Conservation (phyloP, 2,113 vertebrate species). For the Genyomyrus donnyi region DNA sequence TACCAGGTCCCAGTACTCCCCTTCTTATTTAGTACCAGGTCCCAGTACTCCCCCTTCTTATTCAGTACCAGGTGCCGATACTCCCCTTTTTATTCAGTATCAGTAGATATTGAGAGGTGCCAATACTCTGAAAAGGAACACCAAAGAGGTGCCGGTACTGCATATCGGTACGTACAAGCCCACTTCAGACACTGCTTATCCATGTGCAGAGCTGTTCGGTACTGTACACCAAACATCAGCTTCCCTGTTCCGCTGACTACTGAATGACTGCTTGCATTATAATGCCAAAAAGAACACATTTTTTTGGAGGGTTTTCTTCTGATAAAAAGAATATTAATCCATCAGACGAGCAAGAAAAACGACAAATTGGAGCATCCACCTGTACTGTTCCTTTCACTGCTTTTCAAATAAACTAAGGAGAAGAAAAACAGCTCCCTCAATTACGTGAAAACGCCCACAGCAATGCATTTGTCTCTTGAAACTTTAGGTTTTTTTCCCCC, state of each 20-base stretch:
- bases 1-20: not conserved
- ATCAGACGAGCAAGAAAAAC: slow-evolving; percentile 34
- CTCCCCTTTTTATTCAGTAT: not conserved
- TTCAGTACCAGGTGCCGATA: not conserved
- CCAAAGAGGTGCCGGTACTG: not conserved
- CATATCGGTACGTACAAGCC: not conserved
- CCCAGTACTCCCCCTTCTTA: not conserved
- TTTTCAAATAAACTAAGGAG: slow-evolving; percentile 63
- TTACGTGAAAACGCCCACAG: slow-evolving; percentile 61
- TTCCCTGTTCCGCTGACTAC: not conserved
- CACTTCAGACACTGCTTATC: not conserved
- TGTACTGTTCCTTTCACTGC: slow-evolving; percentile 55
- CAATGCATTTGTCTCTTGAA: slow-evolving; percentile 50
- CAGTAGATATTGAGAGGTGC: not conserved
- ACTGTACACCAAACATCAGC: not conserved
- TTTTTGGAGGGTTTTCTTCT: not conserved
- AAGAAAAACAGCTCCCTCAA: slow-evolving; percentile 37
- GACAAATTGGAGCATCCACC: slow-evolving; percentile 36
- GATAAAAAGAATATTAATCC: not conserved
- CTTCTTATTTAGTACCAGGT: not conserved
- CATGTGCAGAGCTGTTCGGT: not conserved
- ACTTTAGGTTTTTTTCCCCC: slow-evolving; percentile 28
- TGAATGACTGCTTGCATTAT: not conserved
- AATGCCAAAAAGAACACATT: not conserved
- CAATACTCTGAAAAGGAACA: not conserved